Percentiles rank a stretch among this genome's conserved stretches.
phyloP scores from a whole-genome alignment of 53 echinoderm and acorn worm species.

The Arbacia lixula region DNA sequence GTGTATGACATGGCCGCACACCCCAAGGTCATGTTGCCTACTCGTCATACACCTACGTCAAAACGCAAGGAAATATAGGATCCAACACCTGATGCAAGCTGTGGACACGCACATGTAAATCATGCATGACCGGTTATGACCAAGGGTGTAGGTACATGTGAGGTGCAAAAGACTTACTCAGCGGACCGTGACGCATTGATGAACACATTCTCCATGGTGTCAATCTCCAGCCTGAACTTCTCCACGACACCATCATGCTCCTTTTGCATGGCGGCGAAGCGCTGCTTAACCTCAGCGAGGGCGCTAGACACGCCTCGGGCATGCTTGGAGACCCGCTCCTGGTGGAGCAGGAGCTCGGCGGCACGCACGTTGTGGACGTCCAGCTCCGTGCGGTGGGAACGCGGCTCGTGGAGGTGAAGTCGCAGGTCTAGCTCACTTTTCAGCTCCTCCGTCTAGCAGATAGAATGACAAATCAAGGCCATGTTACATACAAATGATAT shows the following conservation, averaged over 20 bases:
- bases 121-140: too few relatives aligned
- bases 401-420: constrained; percentile 86
- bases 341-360: constrained; percentile 92
- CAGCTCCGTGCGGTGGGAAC: constrained; percentile 85
- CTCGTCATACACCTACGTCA: too few relatives aligned
- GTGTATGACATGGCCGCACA: too few relatives aligned
- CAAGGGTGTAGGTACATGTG: too few relatives aligned
- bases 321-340: constrained; percentile 86
- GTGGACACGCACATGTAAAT: too few relatives aligned
- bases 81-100: too few relatives aligned
- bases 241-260: constrained; percentile 91
- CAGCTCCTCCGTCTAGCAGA: constrained; percentile 80
- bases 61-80: too few relatives aligned
- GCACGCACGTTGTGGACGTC: constrained; percentile 97
- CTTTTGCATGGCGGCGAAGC: constrained; percentile 87
- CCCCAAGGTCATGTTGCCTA: too few relatives aligned
- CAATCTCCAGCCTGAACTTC: constrained; percentile 85
- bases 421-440: constrained; percentile 96
- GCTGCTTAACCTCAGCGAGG: constrained; percentile 82
- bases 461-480: too few relatives aligned
- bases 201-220: constrained; percentile 88
- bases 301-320: constrained; percentile 91
- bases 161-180: constrained; percentile 18
- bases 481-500: too few relatives aligned
- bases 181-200: constrained; percentile 75